A percentile compares a stretch with the other conserved stretches of the same genome.
Evolutionary conservation across 2,797 vertebrate genomes (phyloP).

Genomic region (Enteromius mattozi): DNA sequence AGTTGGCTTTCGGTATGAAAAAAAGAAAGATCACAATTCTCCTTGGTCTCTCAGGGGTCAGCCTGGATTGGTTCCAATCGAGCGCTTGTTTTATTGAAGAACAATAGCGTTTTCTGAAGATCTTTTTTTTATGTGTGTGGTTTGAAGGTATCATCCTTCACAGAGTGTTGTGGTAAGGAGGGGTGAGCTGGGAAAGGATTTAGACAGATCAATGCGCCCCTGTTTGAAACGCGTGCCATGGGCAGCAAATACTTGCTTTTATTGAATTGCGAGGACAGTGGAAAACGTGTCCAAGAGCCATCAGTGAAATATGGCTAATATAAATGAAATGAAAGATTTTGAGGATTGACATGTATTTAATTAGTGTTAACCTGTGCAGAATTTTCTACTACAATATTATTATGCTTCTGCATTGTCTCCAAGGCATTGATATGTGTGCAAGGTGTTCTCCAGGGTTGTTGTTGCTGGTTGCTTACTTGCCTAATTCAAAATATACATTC

Average conservation of each 20-base stretch:
- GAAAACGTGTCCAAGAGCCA: conserved; percentile 23
- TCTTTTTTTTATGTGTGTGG: conserved; percentile 23
- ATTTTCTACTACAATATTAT: background rate
- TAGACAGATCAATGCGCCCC: conserved; percentile 50
- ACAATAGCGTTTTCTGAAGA: conserved; percentile 42
- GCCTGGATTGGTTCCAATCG: conserved; percentile 37
- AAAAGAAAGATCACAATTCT: conserved; percentile 60
- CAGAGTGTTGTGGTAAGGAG: conserved; percentile 32
- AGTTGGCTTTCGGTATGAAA: conserved; percentile 73
- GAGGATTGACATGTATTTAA: background rate
- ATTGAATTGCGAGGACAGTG: conserved; percentile 29
- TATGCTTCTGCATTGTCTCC: background rate
- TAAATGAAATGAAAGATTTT: background rate
- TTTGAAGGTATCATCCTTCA: conserved; percentile 53
- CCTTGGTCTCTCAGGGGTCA: conserved; percentile 44
- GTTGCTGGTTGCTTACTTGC: background rate
- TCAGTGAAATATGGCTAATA: conserved; percentile 26
- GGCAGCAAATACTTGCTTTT: conserved; percentile 19
- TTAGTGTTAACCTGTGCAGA: background rate
- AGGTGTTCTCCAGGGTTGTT: background rate
- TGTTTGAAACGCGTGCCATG: conserved; percentile 30
- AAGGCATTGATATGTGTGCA: background rate
- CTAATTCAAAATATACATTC: background rate
- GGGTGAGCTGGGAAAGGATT: conserved; percentile 48
- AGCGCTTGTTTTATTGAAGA: conserved; percentile 42